phyloP scores from a whole-genome alignment of 2,888 invertebrate species.

The Petrolisthes manimaculis region DNA sequence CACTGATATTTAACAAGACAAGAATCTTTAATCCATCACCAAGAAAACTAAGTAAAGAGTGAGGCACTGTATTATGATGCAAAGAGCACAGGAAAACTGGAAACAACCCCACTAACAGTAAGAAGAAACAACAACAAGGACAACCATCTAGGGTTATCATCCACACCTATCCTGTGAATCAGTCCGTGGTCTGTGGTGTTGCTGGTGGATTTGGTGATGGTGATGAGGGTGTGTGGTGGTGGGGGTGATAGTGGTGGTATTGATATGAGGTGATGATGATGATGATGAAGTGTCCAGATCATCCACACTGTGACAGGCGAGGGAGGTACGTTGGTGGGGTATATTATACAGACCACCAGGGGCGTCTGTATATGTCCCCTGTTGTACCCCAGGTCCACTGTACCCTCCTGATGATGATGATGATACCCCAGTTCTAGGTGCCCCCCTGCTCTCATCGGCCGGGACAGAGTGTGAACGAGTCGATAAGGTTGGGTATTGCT shows the following conservation, averaged over 20 bases:
- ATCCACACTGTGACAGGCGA: constrained; percentile 69
- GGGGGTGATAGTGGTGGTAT: constrained; percentile 66
- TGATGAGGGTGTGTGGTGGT: constrained; percentile 67
- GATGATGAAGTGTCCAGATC: constrained; percentile 68
- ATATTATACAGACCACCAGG: constrained; percentile 70
- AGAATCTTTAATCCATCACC: too few species aligned
- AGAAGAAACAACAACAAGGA: too few species aligned
- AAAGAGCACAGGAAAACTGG: too few species aligned
- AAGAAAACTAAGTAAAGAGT: too few species aligned
- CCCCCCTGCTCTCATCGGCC: constrained; percentile 49
- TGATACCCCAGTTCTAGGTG: constrained; percentile 33
- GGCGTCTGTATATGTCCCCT: constrained; percentile 65
- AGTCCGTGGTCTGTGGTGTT: constrained; percentile 67
- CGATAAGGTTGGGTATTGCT: constrained; percentile 70
- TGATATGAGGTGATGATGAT: constrained; percentile 66
- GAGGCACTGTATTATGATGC: too few species aligned
- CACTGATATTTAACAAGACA: too few species aligned
- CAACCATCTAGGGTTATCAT: constrained; percentile 21
- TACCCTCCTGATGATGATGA: neutral
- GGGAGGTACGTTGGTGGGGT: constrained; percentile 70
- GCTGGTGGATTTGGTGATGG: constrained; percentile 63
- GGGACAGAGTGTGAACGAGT: constrained; percentile 63
- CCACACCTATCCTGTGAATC: constrained; percentile 61
- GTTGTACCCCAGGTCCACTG: constrained; percentile 38
- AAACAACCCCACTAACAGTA: too few species aligned